Percentiles rank a stretch among this genome's conserved stretches.
These are phyloP conservation scores for Chaetophractus vellerosus DNA, from an alignment of 2,797 vertebrate genomes.

Conservation along the genomic window DNA sequence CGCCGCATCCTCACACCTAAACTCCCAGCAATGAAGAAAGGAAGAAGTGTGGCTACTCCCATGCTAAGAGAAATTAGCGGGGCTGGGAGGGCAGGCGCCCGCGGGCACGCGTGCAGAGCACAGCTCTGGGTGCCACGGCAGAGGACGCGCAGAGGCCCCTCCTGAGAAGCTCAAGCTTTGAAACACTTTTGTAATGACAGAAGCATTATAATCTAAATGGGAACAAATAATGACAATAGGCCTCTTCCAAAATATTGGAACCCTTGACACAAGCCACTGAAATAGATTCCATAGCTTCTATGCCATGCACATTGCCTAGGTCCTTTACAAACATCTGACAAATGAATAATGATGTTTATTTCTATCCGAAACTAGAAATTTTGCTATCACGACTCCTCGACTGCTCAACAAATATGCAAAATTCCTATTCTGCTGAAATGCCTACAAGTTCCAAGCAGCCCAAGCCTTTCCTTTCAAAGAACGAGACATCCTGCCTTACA, in stretches of 20 bases:
- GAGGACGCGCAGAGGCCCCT: background rate
- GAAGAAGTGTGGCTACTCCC: too few species aligned
- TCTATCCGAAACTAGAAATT: conserved; percentile 22
- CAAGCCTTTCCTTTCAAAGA: background rate
- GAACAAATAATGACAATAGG: background rate
- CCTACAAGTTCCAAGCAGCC: background rate
- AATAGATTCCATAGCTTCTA: background rate
- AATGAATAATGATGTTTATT: background rate
- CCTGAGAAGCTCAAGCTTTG: background rate
- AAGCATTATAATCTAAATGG: background rate
- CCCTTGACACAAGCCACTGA: background rate
- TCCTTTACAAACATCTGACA: background rate
- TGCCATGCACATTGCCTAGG: background rate
- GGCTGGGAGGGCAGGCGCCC: background rate
- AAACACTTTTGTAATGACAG: background rate
- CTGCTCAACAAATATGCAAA: conserved; percentile 1
- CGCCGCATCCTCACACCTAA: background rate
- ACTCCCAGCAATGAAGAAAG: background rate
- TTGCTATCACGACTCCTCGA: background rate
- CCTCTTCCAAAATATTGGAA: background rate
- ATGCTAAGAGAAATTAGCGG: background rate
- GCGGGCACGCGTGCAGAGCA: fast-evolving
- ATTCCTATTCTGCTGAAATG: background rate
- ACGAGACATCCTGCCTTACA: background rate
- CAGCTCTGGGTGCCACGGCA: background rate